Base-by-base conservation (phyloP, 2,888 invertebrate species). In the Troides helena region DNA sequence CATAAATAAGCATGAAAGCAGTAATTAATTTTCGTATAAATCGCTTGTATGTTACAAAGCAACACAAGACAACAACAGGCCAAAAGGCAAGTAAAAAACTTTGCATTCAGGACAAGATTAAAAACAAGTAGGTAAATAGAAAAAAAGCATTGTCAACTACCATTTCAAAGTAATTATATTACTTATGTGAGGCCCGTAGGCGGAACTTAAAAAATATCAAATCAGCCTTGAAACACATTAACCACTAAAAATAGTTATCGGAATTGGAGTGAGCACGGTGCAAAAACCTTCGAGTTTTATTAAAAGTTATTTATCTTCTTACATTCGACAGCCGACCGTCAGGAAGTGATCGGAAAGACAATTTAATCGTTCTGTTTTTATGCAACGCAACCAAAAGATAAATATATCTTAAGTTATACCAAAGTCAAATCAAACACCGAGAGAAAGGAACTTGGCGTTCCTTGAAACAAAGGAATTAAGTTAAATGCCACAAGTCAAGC, bases 201-300 rank as follows among this genome's bases (percentile, higher is more conserved):
- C 78, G 80, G 79, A 78, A 79, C 53, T 67, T 56, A 57, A 68
- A 67, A 58, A 63, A 46, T 64, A 70, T 61, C 63, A 69, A 65
- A 60, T 58, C 50, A 72, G 72, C 81, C 79, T 81, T 79, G 80
- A 78, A 25, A 75, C 72, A 75, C 74, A 76, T 73, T 71, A 12
- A 72, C 67, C 46, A 71, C 72, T 62, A 75, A 79, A 78, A 79
- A 77, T 73, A 67, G 72, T 74, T 74, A 74, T 72, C 78, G 76
- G 78, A 79, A 76, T 76, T 77, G 65, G 73, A 77, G 65, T 73
- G 75, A 74, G 62, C 72, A 2, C 30, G 65, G 71, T 67, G 4
- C 2, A 78, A 77, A 46, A 46, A 12, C 75, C 74, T 74, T 73
- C 71, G 71, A 66, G 72, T 72, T 65, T 69, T 71, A 63, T 56